phyloP scores from a whole-genome alignment of 2,888 invertebrate genomes.

The Micropterix aruncella region DNA sequence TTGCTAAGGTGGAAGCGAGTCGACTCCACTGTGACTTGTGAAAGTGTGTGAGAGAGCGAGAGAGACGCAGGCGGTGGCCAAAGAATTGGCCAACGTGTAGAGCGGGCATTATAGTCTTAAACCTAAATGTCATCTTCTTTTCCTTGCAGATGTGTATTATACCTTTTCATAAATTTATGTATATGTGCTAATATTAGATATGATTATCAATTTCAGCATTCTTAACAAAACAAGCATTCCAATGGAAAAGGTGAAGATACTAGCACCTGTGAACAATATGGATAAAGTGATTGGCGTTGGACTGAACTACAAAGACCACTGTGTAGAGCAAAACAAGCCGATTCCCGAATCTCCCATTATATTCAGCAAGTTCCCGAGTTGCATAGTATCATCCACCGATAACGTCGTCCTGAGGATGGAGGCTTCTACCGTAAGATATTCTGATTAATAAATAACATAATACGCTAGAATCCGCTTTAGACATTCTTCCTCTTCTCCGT shows the following conservation, averaged over 20 bases:
- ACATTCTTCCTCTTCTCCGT: too few relatives aligned
- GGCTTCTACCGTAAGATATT: conserved; percentile 20
- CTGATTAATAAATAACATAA: too few relatives aligned
- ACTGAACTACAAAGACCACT: conserved; percentile 76
- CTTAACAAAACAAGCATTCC: conserved; percentile 8
- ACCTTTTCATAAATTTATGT: too few relatives aligned
- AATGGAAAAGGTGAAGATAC: conserved; percentile 40
- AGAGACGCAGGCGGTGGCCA: too few relatives aligned
- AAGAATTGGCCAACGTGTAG: too few relatives aligned
- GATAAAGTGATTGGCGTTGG: conserved; percentile 80
- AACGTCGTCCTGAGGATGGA: conserved; percentile 35
- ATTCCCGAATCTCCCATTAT: conserved; percentile 67
- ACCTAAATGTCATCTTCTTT: too few relatives aligned
- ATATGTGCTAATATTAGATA: background rate
- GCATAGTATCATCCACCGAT: conserved; percentile 60
- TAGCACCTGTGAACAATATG: conserved; percentile 63
- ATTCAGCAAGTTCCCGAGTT: conserved; percentile 76
- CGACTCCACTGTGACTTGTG: too few relatives aligned
- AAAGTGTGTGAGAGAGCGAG: too few relatives aligned
- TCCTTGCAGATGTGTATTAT: too few relatives aligned
- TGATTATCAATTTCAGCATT: conserved; percentile 3
- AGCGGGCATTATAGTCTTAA: too few relatives aligned
- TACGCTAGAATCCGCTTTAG: too few relatives aligned
- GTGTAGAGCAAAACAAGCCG: conserved; percentile 63
- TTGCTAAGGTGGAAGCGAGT: too few relatives aligned